phyloP scores from a whole-genome alignment of 2,888 invertebrate genomes.

The Leucophenga maculata region DNA sequence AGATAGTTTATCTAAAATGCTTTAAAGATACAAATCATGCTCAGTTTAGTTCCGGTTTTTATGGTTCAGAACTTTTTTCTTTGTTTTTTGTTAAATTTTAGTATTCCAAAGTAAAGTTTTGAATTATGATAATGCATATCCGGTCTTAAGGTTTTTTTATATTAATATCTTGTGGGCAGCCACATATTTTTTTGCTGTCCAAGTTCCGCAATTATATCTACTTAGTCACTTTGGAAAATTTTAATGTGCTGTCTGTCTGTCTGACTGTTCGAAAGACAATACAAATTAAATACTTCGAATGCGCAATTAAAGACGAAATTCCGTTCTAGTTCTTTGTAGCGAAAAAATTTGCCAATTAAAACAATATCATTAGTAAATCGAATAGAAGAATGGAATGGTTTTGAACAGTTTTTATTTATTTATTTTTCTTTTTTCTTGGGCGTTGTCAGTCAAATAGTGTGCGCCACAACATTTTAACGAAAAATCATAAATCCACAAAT shows the following conservation, averaged over 20 bases:
- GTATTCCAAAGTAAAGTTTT: too few species aligned
- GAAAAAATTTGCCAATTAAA: background rate
- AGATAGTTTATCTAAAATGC: background rate
- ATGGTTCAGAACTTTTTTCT: constrained; percentile 1
- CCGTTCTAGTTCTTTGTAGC: too few species aligned
- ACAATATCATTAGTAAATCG: too few species aligned
- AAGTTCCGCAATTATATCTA: constrained; percentile 25
- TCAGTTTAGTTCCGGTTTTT: constrained; percentile 13
- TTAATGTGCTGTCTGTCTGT: too few species aligned
- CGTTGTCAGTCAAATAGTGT: constrained; percentile 7
- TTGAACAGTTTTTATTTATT: too few species aligned
- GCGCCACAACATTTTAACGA: background rate
- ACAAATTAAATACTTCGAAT: background rate
- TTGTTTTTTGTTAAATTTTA: background rate
- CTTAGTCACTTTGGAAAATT: too few species aligned
- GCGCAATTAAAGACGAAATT: background rate
- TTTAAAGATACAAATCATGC: constrained; percentile 24
- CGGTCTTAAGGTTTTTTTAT: too few species aligned
- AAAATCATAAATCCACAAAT: background rate
- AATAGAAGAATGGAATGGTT: too few species aligned
- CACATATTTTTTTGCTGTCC: too few species aligned
- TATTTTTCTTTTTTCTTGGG: background rate
- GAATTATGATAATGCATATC: too few species aligned
- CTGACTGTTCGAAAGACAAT: background rate
- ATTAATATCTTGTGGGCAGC: too few species aligned